Evolutionary conservation across 1,140 invertebrate species (phyloP), one percentile per base, ranked within the genome.

Genomic region (Lepidurus couesii): DNA sequence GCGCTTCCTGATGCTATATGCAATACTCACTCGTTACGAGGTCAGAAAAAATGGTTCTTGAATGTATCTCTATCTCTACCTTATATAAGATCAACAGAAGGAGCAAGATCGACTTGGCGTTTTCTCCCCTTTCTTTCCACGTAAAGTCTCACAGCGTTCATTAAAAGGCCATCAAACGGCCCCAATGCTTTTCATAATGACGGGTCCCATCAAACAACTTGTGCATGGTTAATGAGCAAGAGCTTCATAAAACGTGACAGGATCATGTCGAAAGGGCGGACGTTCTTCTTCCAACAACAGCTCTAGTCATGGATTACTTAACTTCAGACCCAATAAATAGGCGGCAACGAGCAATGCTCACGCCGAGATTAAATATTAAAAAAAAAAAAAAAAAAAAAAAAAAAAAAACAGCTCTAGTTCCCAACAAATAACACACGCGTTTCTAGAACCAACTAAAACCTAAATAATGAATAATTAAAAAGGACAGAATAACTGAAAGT

Each of bases 161-260:
- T 65, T 65, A 65, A 65, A 65, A 65, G 53, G 21, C 53, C 53
- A 65, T 65, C 21, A 65, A 65, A 65, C 53, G 53, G 53, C 53
- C 53, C 53, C 53, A 65, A 65, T 65, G 53, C 13, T 65, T 47
- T 65, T 65, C 53, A 3, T 65, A 65, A 65, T 65, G 53, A 65
- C 53, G 4, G 53, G 13, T 7, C 53, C 16, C 53, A 65, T 65
- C 53, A 65, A 65, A 65, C 53, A n/a, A 65, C 16, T 21, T 65
- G 53, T 13, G 53, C 53, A 65, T 65, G 53, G 53, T 65, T 65
- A 65, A 65, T 9, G 53, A 65, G 53, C 53, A 65, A 34, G 53
- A 13, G 53, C 53, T 65, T 65, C 53, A 65, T 65, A 65, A 65
- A 65, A 65, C 53, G 53, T 65, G 53, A 65, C 53, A 65, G 13